phyloP scores from a whole-genome alignment of 2,797 vertebrate genomes.

The Halcyon badia region DNA sequence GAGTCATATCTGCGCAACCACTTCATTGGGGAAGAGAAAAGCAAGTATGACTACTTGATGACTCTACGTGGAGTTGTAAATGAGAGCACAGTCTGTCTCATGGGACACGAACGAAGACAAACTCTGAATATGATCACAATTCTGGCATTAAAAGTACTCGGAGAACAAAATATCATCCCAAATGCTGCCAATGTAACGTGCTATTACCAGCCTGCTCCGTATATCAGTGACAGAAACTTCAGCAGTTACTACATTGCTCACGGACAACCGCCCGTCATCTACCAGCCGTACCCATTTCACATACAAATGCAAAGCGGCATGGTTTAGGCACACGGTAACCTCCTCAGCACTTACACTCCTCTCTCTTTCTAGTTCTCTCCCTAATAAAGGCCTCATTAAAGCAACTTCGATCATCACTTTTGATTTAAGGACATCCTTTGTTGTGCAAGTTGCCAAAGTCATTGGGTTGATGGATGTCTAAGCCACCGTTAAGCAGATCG shows the following conservation, averaged over 20 bases:
- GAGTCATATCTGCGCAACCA: conserved; percentile 97
- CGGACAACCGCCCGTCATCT: conserved; percentile 88
- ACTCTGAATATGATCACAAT: conserved; percentile 97
- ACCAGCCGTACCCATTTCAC: conserved; percentile 90
- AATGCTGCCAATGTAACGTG: conserved; percentile 93
- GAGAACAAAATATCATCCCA: conserved; percentile 95
- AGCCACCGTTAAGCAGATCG: neutral
- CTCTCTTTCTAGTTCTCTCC: neutral
- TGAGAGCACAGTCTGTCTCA: conserved; percentile 96
- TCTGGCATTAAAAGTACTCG: conserved; percentile 93
- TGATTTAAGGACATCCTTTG: conserved; percentile 67
- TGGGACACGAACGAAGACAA: conserved; percentile 92
- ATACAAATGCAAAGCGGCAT: conserved; percentile 87
- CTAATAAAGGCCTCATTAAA: conserved; percentile 72
- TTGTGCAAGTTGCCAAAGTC: conserved; percentile 57
- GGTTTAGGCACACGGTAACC: conserved; percentile 76
- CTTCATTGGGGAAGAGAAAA: conserved; percentile 97
- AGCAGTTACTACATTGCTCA: conserved; percentile 91
- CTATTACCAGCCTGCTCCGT: conserved; percentile 95
- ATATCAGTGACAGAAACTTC: conserved; percentile 90
- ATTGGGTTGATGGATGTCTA: conserved; percentile 35
- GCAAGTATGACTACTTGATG: conserved; percentile 98
- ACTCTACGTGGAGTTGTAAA: conserved; percentile 92
- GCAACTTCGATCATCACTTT: conserved; percentile 62
- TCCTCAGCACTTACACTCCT: neutral